These are phyloP conservation scores for Erebia aethiops DNA, from an alignment of 2,888 invertebrate species.

Conservation along the genomic window DNA sequence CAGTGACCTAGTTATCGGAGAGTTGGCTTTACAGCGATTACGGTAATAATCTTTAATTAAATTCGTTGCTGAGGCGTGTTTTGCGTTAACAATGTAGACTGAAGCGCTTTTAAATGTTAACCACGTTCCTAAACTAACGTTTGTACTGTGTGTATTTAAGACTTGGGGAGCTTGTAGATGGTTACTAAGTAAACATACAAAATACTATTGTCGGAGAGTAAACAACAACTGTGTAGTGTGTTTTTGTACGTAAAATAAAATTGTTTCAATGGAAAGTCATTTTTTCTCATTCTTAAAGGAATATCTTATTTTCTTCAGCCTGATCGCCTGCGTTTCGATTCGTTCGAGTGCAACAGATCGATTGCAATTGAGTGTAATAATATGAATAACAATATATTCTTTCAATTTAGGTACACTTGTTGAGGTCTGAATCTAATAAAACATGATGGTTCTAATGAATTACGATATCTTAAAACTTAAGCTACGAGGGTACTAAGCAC, in stretches of 20 bases:
- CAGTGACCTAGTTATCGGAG: slow-evolving; percentile 29
- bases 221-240: slow-evolving; percentile 9
- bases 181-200: slow-evolving; percentile 11
- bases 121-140: slow-evolving; percentile 23
- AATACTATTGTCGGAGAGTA: slow-evolving; percentile 15
- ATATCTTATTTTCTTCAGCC: no score
- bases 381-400: no score
- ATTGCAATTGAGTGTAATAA: no score
- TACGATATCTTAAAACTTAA: no score
- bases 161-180: slow-evolving; percentile 10
- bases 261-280: no score
- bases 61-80: slow-evolving; percentile 31
- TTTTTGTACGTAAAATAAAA: neutral
- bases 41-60: slow-evolving; percentile 36
- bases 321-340: no score
- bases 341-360: no score
- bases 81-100: slow-evolving; percentile 26
- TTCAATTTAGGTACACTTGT: no score
- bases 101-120: slow-evolving; percentile 24
- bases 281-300: no score
- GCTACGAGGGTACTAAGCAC: no score
- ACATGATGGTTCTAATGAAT: no score
- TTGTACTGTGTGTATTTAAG: slow-evolving; percentile 15
- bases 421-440: no score
- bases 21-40: slow-evolving; percentile 30